Evolutionary conservation across 2,113 vertebrate species (phyloP), one percentile per base, ranked within the genome.

Genomic region (Oxyruncus cristatus): DNA sequence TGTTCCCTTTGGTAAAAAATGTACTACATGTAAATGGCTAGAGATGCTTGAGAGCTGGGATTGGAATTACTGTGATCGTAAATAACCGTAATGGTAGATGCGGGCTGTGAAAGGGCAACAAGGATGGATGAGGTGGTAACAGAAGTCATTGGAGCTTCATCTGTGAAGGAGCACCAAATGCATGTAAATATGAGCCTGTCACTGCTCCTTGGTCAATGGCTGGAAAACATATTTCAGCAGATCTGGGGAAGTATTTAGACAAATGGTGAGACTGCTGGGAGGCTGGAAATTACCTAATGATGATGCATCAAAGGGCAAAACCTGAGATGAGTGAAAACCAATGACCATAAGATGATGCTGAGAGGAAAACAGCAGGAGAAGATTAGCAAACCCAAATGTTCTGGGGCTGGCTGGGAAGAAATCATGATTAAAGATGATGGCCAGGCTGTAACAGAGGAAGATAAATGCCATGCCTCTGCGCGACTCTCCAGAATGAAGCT

Each of bases 301-400:
- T 90, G 66, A 84, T 88, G n/a, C 44, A 92, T 91, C 81, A 91
- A 94, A 92, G 91, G 86, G 79, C 84, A 96, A 92, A 97, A 94
- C 58, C 90, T 47, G 78, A 94, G 95, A 95, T 63, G 81, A 63
- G 52, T 70, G 24, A 85, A 88, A 95, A 35, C n/a, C 11, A 16
- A 81, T 72, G 73, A 82, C 94, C 77, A 42, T 44, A 77, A 95
- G 85, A 83, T 52, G 85, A 89, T 89, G 88, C 55, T 90, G 89
- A 84, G 70, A 93, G 59, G 56, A 70, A 44, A 93, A 86, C 12
- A 21, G 94, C 92, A 92, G 93, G 88, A 92, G 84, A 72, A 94
- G 75, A 68, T 89, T 92, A 93, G 59, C 67, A 72, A 81, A 82
- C 88, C 71, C 41, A 90, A 80, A 79, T 28, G 85, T 88, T 70